Evolutionary conservation across 2,113 vertebrate species (phyloP), one percentile per base, ranked within the genome.

Genomic region (Garra rufa): DNA sequence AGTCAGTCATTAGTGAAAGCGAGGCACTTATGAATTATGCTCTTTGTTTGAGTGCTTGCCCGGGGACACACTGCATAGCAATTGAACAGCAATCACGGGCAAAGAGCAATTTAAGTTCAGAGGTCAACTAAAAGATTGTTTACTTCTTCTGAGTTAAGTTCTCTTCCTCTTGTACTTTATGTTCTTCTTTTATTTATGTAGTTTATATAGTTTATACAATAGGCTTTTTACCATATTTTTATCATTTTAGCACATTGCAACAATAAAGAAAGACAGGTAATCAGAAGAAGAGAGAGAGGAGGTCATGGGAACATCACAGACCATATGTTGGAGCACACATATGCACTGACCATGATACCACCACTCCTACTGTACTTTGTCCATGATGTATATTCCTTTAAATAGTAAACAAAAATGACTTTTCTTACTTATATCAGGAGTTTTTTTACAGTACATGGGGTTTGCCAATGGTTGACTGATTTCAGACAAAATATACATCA

Each of bases 21-120:
- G 6, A 83, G 87, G 92, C 88, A 87, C 73, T 80, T 83, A 92
- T 92, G 88, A 93, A 91, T 93, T 88, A 93, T 92, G 90, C 91
- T 91, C 89, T 92, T 92, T 92, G 90, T 91, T 76, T 88, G 79
- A 86, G 84, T 44, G 8, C 24, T 76, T 85, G 73, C 73, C 61
- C 1, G 28, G 83, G 74, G 63, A 84, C 34, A 19, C 0, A n/a
- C 43, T 14, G 55, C 28, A 69, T n/a, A 71, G 28, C 10, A 21
- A 69, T 57, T 41, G 57, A 63, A 84, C 59, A 52, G 46, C 34
- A 41, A 73, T 71, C 17, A 50, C 26, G 50, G 83, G 65, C 63
- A 19, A 52, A 21, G 61, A 63, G 1, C 19, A 86, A 84, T 65
- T 44, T 88, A 87, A 91, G 90, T 85, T 91, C 86, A 93, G 89